phyloP scores from a whole-genome alignment of 2,888 invertebrate genomes.

The Drosophila austrosaltans region DNA sequence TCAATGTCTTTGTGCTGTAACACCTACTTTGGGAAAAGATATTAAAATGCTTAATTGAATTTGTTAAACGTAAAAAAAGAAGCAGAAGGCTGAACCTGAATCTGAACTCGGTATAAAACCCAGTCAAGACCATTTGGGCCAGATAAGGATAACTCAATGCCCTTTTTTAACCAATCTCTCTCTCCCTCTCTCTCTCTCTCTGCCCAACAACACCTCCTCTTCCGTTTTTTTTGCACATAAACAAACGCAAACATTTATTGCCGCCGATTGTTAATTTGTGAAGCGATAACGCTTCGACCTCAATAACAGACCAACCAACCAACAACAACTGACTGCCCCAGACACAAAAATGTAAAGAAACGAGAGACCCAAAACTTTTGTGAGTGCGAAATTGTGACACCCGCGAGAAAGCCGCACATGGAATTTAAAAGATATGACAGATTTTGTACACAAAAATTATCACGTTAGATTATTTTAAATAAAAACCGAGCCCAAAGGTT shows the following conservation, averaged over 20 bases:
- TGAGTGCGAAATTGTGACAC: slow-evolving; percentile 72
- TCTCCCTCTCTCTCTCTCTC: not conserved
- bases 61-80: slow-evolving; percentile 63
- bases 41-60: slow-evolving; percentile 79
- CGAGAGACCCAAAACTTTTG: slow-evolving; percentile 8
- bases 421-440: slow-evolving; percentile 26
- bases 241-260: slow-evolving; percentile 80
- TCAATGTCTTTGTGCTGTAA: slow-evolving; percentile 67
- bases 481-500: no score
- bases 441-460: not conserved
- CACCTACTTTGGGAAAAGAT: slow-evolving; percentile 70
- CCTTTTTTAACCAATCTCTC: slow-evolving; percentile 4
- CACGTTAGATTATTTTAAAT: not conserved
- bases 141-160: slow-evolving; percentile 52
- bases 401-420: slow-evolving; percentile 36
- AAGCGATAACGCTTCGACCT: slow-evolving; percentile 79
- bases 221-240: slow-evolving; percentile 53
- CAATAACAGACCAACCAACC: slow-evolving; percentile 45
- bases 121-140: slow-evolving; percentile 28
- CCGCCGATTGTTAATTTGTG: slow-evolving; percentile 82
- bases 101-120: slow-evolving; percentile 17
- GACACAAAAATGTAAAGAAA: slow-evolving; percentile 2
- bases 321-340: slow-evolving; percentile 2
- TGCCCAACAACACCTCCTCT: not conserved
- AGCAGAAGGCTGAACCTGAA: slow-evolving; percentile 13